These are phyloP conservation scores for Laothoe populi DNA, from an alignment of 2,888 invertebrate species.

Conservation along the genomic window DNA sequence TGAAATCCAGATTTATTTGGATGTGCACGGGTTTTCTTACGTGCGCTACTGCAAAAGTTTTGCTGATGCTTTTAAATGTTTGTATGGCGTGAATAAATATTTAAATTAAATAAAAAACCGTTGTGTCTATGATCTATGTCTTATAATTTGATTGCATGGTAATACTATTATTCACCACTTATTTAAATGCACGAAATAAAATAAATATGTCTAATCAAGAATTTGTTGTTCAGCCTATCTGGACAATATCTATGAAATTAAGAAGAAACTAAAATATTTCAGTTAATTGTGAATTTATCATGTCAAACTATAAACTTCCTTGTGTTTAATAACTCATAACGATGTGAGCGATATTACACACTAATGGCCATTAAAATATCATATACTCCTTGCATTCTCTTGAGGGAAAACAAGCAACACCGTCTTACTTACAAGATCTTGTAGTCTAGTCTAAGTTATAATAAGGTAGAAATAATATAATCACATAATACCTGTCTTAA, in stretches of 20 bases:
- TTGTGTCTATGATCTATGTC: no score
- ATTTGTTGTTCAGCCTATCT: no score
- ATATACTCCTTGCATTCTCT: slow-evolving; percentile 10
- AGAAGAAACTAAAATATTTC: no score
- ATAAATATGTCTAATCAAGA: no score
- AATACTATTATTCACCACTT: no score
- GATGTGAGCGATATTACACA: slow-evolving; percentile 17
- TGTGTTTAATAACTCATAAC: slow-evolving; percentile 3
- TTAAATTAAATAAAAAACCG: not conserved
- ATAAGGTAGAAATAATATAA: slow-evolving; percentile 1
- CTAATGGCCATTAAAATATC: slow-evolving; percentile 23
- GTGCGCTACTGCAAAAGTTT: no score
- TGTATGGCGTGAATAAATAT: not conserved
- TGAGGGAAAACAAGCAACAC: not conserved
- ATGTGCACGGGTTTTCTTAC: not conserved
- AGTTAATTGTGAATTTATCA: not conserved
- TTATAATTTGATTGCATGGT: no score
- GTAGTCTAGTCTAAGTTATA: not conserved
- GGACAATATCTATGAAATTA: no score
- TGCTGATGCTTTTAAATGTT: not conserved
- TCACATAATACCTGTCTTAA: slow-evolving; percentile 19
- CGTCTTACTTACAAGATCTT: slow-evolving; percentile 15
- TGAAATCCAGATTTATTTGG: slow-evolving; percentile 19
- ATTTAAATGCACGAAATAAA: no score
- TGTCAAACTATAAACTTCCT: not conserved